Conservation (phyloP, 2,797 vertebrate species). For the Meda fulgida region DNA sequence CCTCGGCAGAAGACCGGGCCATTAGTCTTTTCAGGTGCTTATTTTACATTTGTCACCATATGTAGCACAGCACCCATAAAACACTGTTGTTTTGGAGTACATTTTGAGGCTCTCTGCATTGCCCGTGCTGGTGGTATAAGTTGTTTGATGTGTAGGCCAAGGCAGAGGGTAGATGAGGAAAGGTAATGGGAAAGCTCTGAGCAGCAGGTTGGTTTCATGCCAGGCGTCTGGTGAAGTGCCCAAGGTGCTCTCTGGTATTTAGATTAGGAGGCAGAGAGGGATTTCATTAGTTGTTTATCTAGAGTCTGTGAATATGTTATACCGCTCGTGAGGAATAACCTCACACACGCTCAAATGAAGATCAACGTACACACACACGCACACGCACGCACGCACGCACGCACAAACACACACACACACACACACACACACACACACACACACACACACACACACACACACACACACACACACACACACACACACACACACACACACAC, state of each 20-base stretch:
- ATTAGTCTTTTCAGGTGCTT: conserved; percentile 58
- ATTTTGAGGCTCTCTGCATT: conserved; percentile 11
- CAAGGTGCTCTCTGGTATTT: conserved; percentile 76
- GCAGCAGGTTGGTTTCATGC: conserved; percentile 64
- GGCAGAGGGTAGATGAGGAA: conserved; percentile 20
- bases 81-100: conserved; percentile 20
- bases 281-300: conserved; percentile 82
- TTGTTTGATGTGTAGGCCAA: conserved; percentile 30
- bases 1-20: conserved; percentile 46
- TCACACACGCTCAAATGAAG: conserved; percentile 11
- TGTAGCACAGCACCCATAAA: conserved; percentile 39
- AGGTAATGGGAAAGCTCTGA: conserved; percentile 40
- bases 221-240: conserved; percentile 74
- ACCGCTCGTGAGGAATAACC: conserved; percentile 55
- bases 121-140: conserved; percentile 19
- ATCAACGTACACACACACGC: not conserved
- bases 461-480: too few species aligned
- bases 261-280: conserved; percentile 77
- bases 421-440: too few species aligned
- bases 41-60: conserved; percentile 58
- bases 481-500: too few species aligned
- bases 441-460: too few species aligned
- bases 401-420: too few species aligned
- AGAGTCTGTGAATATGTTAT: conserved; percentile 69
- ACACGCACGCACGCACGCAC: not conserved